These are phyloP conservation scores for Ornithoptera priamus DNA, from an alignment of 2,888 invertebrate genomes.

Conservation along the genomic window DNA sequence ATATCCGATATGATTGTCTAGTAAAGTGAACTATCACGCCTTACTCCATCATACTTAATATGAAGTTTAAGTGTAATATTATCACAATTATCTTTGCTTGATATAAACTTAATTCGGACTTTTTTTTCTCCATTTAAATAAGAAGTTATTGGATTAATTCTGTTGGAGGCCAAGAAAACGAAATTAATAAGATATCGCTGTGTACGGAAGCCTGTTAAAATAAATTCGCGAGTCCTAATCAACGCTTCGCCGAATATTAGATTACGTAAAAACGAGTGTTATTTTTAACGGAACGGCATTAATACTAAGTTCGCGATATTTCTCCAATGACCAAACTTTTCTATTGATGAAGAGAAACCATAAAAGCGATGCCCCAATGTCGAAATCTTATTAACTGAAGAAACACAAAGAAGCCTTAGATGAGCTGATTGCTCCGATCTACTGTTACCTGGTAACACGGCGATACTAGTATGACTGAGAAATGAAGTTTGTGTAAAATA, in stretches of 20 bases:
- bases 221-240: background rate
- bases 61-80: no score
- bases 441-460: constrained; percentile 18
- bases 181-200: background rate
- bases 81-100: no score
- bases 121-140: background rate
- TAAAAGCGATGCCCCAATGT: constrained; percentile 33
- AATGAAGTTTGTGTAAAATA: no score
- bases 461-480: no score
- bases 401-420: constrained; percentile 40
- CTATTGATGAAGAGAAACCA: constrained; percentile 17
- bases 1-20: no score
- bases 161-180: background rate
- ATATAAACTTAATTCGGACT: no score
- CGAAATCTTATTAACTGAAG: constrained; percentile 49
- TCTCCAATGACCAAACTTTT: constrained; percentile 25
- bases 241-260: constrained; percentile 8
- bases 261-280: constrained; percentile 33
- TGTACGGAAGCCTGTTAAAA: background rate
- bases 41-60: no score
- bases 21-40: no score
- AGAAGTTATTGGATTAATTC: constrained; percentile 39
- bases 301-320: constrained; percentile 18
- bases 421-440: constrained; percentile 33
- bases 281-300: constrained; percentile 8